These are phyloP conservation scores for Cryptotis parvus DNA, from an alignment of 2,113 vertebrate species.

Conservation along the genomic window DNA sequence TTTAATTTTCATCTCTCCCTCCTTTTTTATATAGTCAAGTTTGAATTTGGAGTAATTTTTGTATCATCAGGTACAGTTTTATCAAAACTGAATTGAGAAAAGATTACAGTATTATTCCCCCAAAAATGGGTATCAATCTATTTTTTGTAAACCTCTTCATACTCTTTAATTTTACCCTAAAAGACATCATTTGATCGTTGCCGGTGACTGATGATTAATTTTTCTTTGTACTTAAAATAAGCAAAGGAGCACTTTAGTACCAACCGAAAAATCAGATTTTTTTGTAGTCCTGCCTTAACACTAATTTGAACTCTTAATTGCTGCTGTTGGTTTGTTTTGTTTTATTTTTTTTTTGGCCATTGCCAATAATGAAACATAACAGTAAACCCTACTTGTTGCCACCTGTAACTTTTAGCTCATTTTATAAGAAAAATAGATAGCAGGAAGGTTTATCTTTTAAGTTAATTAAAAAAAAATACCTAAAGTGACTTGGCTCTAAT, in stretches of 20 bases:
- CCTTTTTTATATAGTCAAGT: conserved; percentile 89
- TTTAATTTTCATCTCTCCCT: conserved; percentile 87
- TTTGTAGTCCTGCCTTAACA: conserved; percentile 84
- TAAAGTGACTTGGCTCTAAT: conserved; percentile 83
- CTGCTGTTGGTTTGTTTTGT: conserved; percentile 80
- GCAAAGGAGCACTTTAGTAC: conserved; percentile 88
- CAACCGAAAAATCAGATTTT: conserved; percentile 82
- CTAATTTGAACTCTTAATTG: conserved; percentile 86
- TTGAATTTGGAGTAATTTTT: conserved; percentile 90
- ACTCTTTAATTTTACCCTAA: conserved; percentile 88
- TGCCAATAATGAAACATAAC: conserved; percentile 84
- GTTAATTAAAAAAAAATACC: not conserved
- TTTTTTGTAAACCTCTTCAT: conserved; percentile 90
- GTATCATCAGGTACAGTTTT: conserved; percentile 90
- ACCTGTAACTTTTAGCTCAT: conserved; percentile 81
- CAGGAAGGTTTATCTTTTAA: conserved; percentile 72
- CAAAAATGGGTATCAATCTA: conserved; percentile 88
- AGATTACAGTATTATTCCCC: conserved; percentile 86
- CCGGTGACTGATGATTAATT: conserved; percentile 88
- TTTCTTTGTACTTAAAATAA: conserved; percentile 85
- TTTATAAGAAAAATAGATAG: conserved; percentile 77
- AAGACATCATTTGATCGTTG: conserved; percentile 86
- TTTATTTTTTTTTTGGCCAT: conserved; percentile 70
- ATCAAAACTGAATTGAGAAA: conserved; percentile 87
- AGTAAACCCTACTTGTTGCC: conserved; percentile 82